Evolutionary conservation across 1,140 invertebrate species (phyloP).

Genomic region (Idris sp.): DNA sequence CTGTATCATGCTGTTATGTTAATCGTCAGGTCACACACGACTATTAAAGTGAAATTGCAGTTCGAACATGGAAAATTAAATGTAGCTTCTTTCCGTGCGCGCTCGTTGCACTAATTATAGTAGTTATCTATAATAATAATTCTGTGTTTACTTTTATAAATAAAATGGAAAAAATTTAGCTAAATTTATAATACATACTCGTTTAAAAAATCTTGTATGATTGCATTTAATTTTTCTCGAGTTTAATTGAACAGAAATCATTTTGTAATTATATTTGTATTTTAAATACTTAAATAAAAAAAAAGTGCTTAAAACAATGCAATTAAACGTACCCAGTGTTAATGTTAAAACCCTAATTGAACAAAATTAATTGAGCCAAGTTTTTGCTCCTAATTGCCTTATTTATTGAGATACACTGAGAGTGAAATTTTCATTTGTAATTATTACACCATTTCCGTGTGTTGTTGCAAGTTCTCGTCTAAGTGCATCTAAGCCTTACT

Average conservation of each 20-base stretch:
- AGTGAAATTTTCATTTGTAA: conserved; percentile 41
- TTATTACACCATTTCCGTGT: conserved; percentile 52
- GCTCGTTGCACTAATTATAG: conserved; percentile 17
- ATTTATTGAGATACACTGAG: conserved; percentile 21
- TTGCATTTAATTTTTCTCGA: conserved; percentile 1
- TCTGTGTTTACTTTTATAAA: conserved; percentile 29
- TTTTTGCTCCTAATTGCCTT: conserved; percentile 32
- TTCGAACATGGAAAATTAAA: conserved; percentile 22
- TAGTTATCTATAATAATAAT: conserved; percentile 16
- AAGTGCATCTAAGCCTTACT: conserved; percentile 11
- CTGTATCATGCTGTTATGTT: conserved; percentile 42
- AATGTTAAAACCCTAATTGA: conserved; percentile 35
- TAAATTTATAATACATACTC: too few relatives aligned
- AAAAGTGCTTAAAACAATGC: conserved; percentile 26
- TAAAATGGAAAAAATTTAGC: too few relatives aligned
- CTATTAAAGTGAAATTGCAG: conserved; percentile 39
- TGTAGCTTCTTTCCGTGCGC: conserved; percentile 13
- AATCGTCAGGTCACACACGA: conserved; percentile 33
- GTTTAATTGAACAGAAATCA: conserved; percentile 36
- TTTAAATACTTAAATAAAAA: conserved; percentile 15
- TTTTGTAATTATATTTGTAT: conserved; percentile 32
- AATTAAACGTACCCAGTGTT: conserved; percentile 23
- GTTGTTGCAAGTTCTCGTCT: conserved; percentile 40
- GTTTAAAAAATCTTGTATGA: conserved; percentile 32
- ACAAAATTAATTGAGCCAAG: conserved; percentile 37